Evolutionary conservation across 2,113 vertebrate genomes (phyloP).

Genomic region (Ariopsis seemanni): DNA sequence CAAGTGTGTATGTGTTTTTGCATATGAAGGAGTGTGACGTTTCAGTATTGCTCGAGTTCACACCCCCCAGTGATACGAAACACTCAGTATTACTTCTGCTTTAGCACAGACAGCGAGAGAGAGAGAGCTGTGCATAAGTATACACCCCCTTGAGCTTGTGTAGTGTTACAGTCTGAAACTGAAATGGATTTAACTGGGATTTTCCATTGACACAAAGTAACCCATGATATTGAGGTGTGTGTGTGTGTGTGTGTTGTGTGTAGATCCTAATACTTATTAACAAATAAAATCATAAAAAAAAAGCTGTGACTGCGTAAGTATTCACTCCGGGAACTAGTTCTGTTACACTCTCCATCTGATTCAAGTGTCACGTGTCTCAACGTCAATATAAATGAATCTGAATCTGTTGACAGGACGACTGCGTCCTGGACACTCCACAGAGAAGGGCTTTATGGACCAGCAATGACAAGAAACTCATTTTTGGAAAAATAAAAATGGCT

Average conservation of each 20-base stretch:
- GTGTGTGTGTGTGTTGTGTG: not conserved
- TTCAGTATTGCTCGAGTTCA: constrained; percentile 26
- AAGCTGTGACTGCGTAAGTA: not conserved
- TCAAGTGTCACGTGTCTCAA: not conserved
- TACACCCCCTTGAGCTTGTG: not conserved
- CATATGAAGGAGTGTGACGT: constrained; percentile 32
- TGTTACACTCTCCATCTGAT: not conserved
- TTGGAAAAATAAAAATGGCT: no score
- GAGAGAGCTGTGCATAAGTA: not conserved
- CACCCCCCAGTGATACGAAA: constrained; percentile 29
- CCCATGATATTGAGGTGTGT: not conserved
- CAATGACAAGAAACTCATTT: no score
- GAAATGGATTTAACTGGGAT: not conserved
- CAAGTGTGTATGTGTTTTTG: not conserved
- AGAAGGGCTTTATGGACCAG: not conserved
- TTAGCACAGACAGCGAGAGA: not conserved
- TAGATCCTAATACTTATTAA: no score
- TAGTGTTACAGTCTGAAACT: not conserved
- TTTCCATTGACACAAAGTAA: not conserved
- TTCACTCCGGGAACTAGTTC: not conserved
- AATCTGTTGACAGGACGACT: not conserved
- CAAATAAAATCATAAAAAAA: no score
- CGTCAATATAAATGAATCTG: not conserved
- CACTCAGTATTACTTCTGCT: constrained; percentile 43
- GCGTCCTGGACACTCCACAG: not conserved